Percentiles rank a stretch among this genome's conserved stretches.
Evolutionary conservation across 1,140 invertebrate genomes (phyloP).

Genomic region (Drosophila albomicans): DNA sequence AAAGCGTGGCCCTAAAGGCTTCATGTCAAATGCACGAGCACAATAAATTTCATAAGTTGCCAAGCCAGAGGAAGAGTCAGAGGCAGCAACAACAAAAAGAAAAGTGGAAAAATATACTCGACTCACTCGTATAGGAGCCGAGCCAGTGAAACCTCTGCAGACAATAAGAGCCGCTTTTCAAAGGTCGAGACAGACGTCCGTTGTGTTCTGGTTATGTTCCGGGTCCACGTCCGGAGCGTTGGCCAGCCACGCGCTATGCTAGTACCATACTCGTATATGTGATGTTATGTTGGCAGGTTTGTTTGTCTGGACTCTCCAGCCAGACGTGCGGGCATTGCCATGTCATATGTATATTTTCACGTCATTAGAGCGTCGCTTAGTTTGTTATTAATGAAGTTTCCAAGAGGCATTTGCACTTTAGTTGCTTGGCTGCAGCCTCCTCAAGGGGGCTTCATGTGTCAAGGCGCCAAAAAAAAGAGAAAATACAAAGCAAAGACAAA

Average conservation of each 20-base stretch:
- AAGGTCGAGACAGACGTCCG: constrained; percentile 16
- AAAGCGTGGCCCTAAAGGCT: constrained; percentile 70
- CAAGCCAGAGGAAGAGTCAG: constrained; percentile 20
- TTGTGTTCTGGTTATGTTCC: constrained; percentile 8
- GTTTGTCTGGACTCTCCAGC: constrained; percentile 14
- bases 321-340: constrained; percentile 40
- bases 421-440: constrained; percentile 20
- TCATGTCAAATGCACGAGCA: constrained; percentile 77
- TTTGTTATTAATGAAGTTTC: constrained; percentile 80
- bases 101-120: constrained; percentile 14
- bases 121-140: not conserved
- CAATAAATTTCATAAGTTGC: constrained; percentile 70
- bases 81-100: constrained; percentile 36
- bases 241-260: constrained; percentile 1
- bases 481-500: constrained; percentile 2
- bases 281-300: not conserved
- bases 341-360: constrained; percentile 65
- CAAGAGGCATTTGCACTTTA: constrained; percentile 60
- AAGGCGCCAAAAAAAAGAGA: constrained; percentile 37
- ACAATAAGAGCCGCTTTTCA: constrained; percentile 59
- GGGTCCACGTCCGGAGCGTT: constrained; percentile 9
- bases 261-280: too few species aligned
- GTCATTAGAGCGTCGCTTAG: constrained; percentile 59
- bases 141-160: constrained; percentile 27
- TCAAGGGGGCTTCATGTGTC: constrained; percentile 36